phyloP scores from a whole-genome alignment of 35 echinoderm and acorn worm species.

The Antedon bifida region DNA sequence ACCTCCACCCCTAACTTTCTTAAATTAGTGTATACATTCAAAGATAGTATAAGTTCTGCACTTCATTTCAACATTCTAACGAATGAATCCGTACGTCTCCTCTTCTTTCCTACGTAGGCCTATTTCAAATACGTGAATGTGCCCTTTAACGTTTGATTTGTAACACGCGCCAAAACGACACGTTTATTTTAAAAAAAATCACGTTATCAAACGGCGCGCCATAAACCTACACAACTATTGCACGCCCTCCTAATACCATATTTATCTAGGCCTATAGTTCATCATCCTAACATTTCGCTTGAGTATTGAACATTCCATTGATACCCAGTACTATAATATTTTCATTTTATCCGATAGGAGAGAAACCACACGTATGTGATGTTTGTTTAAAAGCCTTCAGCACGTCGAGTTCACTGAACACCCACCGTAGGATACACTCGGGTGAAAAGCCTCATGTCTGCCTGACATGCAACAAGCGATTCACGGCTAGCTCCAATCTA shows the following conservation, averaged over 20 bases:
- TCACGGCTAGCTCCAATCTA: constrained; percentile 25
- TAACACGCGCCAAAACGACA: too few species aligned
- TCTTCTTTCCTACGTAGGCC: too few species aligned
- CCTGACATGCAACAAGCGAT: constrained; percentile 18
- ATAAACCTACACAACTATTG: too few species aligned
- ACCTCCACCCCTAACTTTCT: not conserved
- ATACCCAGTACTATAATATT: not conserved
- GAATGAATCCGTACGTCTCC: too few species aligned
- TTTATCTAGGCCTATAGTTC: too few species aligned
- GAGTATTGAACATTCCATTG: not conserved
- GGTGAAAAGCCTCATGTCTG: constrained; percentile 30
- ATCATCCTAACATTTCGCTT: not conserved
- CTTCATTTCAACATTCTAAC: too few species aligned
- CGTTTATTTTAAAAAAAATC: too few species aligned
- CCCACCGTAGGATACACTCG: constrained; percentile 12
- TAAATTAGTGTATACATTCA: not conserved
- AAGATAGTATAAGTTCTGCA: too few species aligned
- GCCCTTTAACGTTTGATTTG: too few species aligned
- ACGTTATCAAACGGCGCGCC: too few species aligned
- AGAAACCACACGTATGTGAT: constrained; percentile 16
- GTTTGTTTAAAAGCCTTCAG: constrained; percentile 12
- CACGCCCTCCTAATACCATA: too few species aligned
- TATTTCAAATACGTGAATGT: too few species aligned
- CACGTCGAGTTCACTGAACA: constrained; percentile 8
- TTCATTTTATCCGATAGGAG: not conserved